Conservation (phyloP, 1,140 invertebrate genomes). For the Asbolus verrucosus region DNA sequence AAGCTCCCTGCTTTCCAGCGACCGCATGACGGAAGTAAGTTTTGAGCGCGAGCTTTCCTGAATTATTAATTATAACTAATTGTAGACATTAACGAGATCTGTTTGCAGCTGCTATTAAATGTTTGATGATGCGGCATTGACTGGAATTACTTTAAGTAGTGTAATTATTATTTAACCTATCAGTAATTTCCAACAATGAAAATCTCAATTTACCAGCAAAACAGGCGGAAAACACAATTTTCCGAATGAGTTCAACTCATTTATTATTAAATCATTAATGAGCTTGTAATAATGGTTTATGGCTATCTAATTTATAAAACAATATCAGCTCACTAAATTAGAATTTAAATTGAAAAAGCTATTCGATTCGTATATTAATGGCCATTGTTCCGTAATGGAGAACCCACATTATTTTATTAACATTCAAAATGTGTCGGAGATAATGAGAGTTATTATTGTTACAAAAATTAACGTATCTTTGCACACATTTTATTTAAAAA, state of each 20-base stretch:
- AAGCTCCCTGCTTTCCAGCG: conserved; percentile 1
- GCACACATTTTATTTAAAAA: no score
- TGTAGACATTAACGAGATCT: neutral
- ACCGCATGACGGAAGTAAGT: conserved; percentile 2
- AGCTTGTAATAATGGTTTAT: conserved; percentile 38
- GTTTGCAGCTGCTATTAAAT: neutral
- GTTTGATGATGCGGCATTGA: neutral
- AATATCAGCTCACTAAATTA: conserved; percentile 37
- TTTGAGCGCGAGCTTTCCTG: neutral
- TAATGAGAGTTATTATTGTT: no score
- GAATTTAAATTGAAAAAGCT: conserved; percentile 37
- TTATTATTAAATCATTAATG: conserved; percentile 35
- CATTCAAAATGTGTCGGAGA: no score
- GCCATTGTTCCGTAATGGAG: no score
- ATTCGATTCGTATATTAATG: conserved; percentile 32
- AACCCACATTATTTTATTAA: no score
- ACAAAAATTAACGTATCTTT: no score
- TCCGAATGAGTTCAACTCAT: conserved; percentile 15
- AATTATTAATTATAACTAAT: neutral
- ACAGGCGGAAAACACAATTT: conserved; percentile 23
- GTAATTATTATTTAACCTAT: conserved; percentile 32
- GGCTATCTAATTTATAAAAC: conserved; percentile 33
- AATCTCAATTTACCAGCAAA: conserved; percentile 27
- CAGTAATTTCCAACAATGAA: conserved; percentile 15
- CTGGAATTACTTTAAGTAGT: conserved; percentile 27